phyloP scores from a whole-genome alignment of 2,888 invertebrate genomes.

The Neelides folsomi region DNA sequence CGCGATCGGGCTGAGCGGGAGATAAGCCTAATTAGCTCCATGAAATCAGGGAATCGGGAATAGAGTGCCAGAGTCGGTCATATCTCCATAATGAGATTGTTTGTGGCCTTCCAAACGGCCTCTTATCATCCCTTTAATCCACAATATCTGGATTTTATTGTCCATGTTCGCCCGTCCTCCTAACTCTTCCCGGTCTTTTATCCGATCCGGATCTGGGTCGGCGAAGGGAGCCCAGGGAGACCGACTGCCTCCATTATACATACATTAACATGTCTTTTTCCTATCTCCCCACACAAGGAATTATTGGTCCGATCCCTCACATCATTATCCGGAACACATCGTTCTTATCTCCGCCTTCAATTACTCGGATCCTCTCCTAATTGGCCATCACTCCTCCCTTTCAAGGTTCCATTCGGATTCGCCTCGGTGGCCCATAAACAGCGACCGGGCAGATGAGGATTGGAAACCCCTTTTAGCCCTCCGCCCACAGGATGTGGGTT shows the following conservation, averaged over 20 bases:
- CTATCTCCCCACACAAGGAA: conserved; percentile 9
- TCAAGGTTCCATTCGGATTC: conserved; percentile 1
- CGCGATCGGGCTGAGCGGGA: not conserved
- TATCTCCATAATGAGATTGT: conserved; percentile 30
- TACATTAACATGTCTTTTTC: conserved; percentile 14
- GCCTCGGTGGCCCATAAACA: not conserved
- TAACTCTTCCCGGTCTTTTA: conserved; percentile 11
- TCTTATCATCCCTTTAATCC: conserved; percentile 31
- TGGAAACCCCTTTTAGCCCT: too few species aligned
- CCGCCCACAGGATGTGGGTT: too few species aligned
- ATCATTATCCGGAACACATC: conserved; percentile 17
- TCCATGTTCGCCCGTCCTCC: conserved; percentile 15
- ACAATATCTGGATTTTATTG: conserved; percentile 29
- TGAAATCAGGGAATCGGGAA: conserved; percentile 3
- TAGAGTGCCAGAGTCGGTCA: conserved; percentile 17
- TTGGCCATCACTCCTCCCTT: not conserved
- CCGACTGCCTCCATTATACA: conserved; percentile 22
- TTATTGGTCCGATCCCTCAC: conserved; percentile 15
- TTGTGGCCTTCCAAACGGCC: conserved; percentile 25
- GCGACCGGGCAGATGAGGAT: too few species aligned
- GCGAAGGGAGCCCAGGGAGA: conserved; percentile 5
- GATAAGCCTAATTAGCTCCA: not conserved
- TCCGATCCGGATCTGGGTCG: conserved; percentile 14
- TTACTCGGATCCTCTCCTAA: conserved; percentile 11
- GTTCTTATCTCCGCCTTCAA: conserved; percentile 10